Evolutionary conservation across 2,113 vertebrate species (phyloP), one percentile per base, ranked within the genome.

Genomic region (Phalacrocorax aristotelis): DNA sequence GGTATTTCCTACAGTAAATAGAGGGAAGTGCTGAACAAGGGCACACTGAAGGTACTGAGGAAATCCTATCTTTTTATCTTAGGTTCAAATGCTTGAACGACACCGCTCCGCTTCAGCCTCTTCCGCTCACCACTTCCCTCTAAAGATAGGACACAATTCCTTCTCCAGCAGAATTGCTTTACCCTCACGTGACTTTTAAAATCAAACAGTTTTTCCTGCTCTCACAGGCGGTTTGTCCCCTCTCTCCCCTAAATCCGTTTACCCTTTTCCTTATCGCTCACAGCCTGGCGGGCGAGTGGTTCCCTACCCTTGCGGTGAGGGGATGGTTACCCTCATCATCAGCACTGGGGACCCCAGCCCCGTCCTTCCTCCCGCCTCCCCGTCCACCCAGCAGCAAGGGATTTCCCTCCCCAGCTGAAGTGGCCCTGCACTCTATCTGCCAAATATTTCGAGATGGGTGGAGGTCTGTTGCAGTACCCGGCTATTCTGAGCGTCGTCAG

Each of bases 1-100:
- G 40, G 94, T n/a, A 97, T 95, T 97, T 97, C 97, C 97, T 96
- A 83, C 48, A 86, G 96, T 77, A 97, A 97, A 97, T 93, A 97
- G 0, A 23, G 36, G 89, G 89, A 91, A 94, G 87, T 95, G 71
- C 16, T 36, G 82, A 70, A 94, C 93, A 96, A 96, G 94, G 84
- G 85, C 89, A 81, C 68, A 55, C 17, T 94, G 94, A 94, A 83
- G 60, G 86, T 80, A 64, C 75, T 66, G 83, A 95, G 91, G 87
- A 95, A 93, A 95, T 51, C 21, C 29, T 87, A 34, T 91, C 94
- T 96, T 90, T 95, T 95, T 40, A 96, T 94, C 84, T 83, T 82
- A 26, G 52, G 36, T 87, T 96, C 82, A 96, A 94, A 95, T 20
- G 62, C 70, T 87, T 70, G 38, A 95, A 85, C 1, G 42, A 64